Conservation (phyloP, 2,113 vertebrate species). For the Coturnix japonica region DNA sequence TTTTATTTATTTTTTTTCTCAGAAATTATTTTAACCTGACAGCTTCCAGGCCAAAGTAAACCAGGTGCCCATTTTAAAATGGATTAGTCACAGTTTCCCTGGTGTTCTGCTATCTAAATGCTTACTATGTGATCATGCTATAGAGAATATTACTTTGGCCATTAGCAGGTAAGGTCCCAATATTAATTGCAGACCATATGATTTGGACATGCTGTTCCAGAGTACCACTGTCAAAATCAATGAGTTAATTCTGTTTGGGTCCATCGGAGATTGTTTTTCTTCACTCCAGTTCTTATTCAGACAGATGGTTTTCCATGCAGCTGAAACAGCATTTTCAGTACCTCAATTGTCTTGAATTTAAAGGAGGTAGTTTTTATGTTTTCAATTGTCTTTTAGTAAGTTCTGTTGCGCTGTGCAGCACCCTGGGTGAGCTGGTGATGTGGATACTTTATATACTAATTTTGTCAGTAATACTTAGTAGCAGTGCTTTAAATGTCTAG, state of each 20-base stretch:
- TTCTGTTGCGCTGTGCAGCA: neutral
- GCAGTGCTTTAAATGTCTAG: neutral
- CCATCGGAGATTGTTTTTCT: neutral
- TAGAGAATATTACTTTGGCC: neutral
- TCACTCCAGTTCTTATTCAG: neutral
- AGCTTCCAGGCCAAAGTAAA: neutral
- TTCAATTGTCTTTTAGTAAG: constrained; percentile 15
- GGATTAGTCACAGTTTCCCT: neutral
- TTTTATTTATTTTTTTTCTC: neutral
- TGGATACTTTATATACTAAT: constrained; percentile 26
- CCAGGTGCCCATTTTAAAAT: fast-evolving
- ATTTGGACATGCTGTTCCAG: neutral
- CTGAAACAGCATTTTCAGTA: neutral
- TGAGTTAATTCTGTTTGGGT: neutral
- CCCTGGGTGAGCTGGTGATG: neutral
- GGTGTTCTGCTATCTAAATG: neutral
- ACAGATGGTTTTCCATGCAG: neutral
- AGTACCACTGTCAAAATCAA: neutral
- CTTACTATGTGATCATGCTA: neutral
- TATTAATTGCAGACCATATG: neutral
- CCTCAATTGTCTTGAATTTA: neutral
- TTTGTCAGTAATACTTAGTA: constrained; percentile 15
- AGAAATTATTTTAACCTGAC: neutral
- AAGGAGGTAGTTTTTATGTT: constrained; percentile 9
- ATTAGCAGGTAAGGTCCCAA: neutral